Percentiles rank a stretch among this genome's conserved stretches.
phyloP scores from a whole-genome alignment of 2,797 vertebrate species.

The Mastacembelus armatus region DNA sequence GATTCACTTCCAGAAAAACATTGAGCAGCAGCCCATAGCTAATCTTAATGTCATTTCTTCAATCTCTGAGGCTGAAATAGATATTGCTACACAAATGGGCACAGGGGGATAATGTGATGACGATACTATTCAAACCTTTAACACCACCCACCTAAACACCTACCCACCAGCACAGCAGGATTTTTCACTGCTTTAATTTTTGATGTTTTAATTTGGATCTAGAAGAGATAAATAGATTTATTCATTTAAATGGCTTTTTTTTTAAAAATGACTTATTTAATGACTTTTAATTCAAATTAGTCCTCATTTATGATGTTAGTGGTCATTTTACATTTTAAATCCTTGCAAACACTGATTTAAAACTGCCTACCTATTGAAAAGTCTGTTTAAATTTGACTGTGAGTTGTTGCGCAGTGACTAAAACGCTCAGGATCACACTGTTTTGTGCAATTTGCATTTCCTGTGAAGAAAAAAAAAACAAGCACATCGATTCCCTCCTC shows the following conservation, averaged over 20 bases:
- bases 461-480: neutral
- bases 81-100: conserved; percentile 27
- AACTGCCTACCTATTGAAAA: too few relatives aligned
- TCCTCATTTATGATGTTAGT: too few relatives aligned
- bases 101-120: conserved; percentile 42
- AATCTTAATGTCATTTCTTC: conserved; percentile 36
- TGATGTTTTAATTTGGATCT: too few relatives aligned
- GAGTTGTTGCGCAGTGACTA: neutral
- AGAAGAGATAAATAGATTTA: too few relatives aligned
- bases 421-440: too few relatives aligned
- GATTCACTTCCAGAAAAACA: conserved; percentile 29
- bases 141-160: conserved; percentile 14
- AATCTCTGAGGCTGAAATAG: conserved; percentile 38
- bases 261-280: too few relatives aligned
- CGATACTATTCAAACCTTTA: neutral
- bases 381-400: neutral
- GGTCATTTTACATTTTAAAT: too few relatives aligned
- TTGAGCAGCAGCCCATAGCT: conserved; percentile 22
- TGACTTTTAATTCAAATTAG: too few relatives aligned
- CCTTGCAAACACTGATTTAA: too few relatives aligned
- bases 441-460: neutral
- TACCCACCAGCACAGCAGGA: too few relatives aligned
- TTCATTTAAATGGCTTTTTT: too few relatives aligned
- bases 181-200: too few relatives aligned
- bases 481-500: neutral